A percentile compares a stretch with the other conserved stretches of the same genome.
Conservation (phyloP, 2,797 vertebrate genomes). For the Lagocephalus sceleratus region DNA sequence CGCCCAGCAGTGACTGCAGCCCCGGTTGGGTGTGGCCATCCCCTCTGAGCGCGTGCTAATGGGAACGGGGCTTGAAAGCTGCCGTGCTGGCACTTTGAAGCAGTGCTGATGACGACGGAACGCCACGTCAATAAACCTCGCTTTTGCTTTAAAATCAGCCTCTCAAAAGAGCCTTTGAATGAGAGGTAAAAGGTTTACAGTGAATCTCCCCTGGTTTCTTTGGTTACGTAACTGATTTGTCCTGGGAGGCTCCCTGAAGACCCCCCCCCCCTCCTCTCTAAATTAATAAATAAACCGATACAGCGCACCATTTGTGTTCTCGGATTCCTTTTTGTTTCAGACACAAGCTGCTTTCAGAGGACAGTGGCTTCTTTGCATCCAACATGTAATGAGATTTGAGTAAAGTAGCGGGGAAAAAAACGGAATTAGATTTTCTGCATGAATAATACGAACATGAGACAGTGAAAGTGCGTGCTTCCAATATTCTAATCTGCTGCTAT, state of each 20-base stretch:
- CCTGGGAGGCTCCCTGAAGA: conserved; percentile 36
- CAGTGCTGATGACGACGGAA: background rate
- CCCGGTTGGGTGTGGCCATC: conserved; percentile 48
- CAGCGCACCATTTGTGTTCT: conserved; percentile 44
- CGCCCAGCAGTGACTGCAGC: conserved; percentile 33
- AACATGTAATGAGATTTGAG: conserved; percentile 71
- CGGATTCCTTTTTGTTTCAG: conserved; percentile 29
- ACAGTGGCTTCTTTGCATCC: conserved; percentile 45
- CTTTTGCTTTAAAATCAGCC: background rate
- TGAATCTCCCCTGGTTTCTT: conserved; percentile 20
- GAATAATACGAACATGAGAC: conserved; percentile 60
- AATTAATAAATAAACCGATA: conserved; percentile 46
- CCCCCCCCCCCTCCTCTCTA: conserved; percentile 20
- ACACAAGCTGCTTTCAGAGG: conserved; percentile 65
- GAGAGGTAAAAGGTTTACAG: background rate
- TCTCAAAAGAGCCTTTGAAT: no score
- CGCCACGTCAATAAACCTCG: background rate
- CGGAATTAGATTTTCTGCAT: conserved; percentile 64
- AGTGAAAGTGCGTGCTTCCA: conserved; percentile 63
- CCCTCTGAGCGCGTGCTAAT: conserved; percentile 8
- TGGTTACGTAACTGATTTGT: conserved; percentile 39
- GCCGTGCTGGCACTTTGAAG: no score
- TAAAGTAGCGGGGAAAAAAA: conserved; percentile 19
- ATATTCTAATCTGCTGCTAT: conserved; percentile 51
- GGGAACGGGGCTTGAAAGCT: background rate